Base-by-base conservation (phyloP, 2,888 invertebrate genomes). In the Chrysolina oricalcia region DNA sequence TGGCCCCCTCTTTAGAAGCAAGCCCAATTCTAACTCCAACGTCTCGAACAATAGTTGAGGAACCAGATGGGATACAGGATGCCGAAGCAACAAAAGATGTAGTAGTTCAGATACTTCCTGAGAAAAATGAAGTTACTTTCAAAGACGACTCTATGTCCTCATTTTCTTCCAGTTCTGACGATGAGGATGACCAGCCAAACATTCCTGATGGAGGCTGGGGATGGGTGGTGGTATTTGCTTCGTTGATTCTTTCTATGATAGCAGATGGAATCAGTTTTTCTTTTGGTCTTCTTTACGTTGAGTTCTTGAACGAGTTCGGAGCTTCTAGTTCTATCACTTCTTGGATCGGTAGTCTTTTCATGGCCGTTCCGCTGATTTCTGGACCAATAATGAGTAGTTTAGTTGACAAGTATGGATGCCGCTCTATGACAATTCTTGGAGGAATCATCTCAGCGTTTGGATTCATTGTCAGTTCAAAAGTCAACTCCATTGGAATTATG, bases 241-340 rank as follows among this genome's bases (percentile, higher is more conserved):
- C 96, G 0, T 93, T 98, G 80, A 87, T 96, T 56, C 93, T 97
- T 74, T 97, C 97, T 41, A 92, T 97, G 89, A 94, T 98, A 65
- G 96, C 97, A 43, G 98, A 98, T 87, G 98, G 98, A 0, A 93
- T 97, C 72, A 96, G 96, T 64, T 97, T 97, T 87, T 96, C 97
- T 0, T 98, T 98, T 87, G 98, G 98, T 0, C 90, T 98, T 15
- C 91, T 98, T 13, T 97, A 95, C 86, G 94, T 95, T 0, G 94
- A 97, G 84, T 94, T 93, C 96, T 10, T 94, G 94, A 65, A 80
- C 9, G 83, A 82, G 72, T 83, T 83, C 35, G 66, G 78, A 59
- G 81, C 83, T 10, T 82, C 83, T 1, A 80, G 79, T 62, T 93
- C 96, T 2, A 94, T 94, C 46, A 98, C 98, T 0, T 95, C 97